Percentiles rank a stretch among this genome's conserved stretches.
Conservation (phyloP, 1,140 invertebrate genomes). For the Brachionus calyciflorus region DNA sequence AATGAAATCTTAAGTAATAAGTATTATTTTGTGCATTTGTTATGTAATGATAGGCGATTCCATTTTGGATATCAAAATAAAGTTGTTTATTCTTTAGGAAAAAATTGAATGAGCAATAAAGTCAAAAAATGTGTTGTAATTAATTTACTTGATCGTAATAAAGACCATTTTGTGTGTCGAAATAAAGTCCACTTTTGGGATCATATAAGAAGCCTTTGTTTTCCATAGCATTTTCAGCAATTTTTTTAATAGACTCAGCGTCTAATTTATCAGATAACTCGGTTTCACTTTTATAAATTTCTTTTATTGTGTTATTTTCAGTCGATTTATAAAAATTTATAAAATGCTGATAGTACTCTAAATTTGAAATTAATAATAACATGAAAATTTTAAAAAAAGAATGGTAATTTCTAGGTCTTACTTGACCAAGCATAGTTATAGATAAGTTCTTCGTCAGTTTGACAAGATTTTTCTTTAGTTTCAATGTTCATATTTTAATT, state of each 20-base stretch:
- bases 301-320: not conserved
- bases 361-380: no score
- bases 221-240: constrained; percentile 1
- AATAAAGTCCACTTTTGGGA: not conserved
- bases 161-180: constrained; percentile 19
- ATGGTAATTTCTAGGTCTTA: not conserved
- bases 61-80: constrained; percentile 7
- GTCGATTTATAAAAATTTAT: not conserved
- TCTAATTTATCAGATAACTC: not conserved
- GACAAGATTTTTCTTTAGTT: not conserved
- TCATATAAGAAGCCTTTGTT: constrained; percentile 1
- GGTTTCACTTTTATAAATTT: not conserved
- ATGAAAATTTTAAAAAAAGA: not conserved
- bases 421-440: constrained; percentile 37
- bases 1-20: constrained; percentile 10
- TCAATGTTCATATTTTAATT: not conserved
- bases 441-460: constrained; percentile 23
- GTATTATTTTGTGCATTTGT: not conserved
- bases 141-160: constrained; percentile 28
- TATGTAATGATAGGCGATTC: constrained; percentile 5
- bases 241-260: constrained; percentile 21
- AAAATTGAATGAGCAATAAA: no score
- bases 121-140: no score
- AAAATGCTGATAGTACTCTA: constrained; percentile 38
- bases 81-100: not conserved